Evolutionary conservation across 1,140 invertebrate species (phyloP).

Genomic region (Cydia fagiglandana): DNA sequence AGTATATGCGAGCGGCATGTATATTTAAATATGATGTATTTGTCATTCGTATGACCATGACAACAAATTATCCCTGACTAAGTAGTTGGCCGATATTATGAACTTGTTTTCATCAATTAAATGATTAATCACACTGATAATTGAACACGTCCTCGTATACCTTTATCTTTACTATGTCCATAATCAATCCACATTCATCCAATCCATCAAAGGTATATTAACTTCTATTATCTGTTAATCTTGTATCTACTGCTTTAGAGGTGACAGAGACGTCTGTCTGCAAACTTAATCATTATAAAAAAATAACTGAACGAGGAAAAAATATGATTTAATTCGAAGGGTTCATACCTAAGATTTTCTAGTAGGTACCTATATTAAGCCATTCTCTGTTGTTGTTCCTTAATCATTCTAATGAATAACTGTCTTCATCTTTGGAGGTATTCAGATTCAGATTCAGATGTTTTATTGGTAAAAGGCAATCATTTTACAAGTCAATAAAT

Average conservation of each 20-base stretch:
- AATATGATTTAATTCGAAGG: no score
- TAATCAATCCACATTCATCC: not conserved
- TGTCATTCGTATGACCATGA: not conserved
- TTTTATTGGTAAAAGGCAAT: no score
- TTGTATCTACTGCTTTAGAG: not conserved
- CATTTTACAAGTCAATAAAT: no score
- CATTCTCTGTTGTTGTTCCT: no score
- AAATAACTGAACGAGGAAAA: not conserved
- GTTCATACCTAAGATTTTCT: no score
- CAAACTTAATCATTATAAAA: not conserved
- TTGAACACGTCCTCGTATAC: not conserved
- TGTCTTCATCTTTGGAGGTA: no score
- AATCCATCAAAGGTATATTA: not conserved
- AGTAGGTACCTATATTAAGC: no score
- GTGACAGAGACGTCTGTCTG: not conserved
- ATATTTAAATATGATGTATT: not conserved
- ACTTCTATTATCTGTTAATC: slow-evolving; percentile 4
- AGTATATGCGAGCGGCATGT: no score
- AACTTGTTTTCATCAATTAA: slow-evolving; percentile 10
- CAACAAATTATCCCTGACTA: not conserved
- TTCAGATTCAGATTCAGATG: no score
- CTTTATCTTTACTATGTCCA: not conserved
- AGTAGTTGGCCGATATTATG: not conserved
- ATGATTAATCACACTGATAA: slow-evolving; percentile 14
- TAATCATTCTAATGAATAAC: no score